Evolutionary conservation across 2,113 vertebrate species (phyloP).

Genomic region (Oryzias celebensis): DNA sequence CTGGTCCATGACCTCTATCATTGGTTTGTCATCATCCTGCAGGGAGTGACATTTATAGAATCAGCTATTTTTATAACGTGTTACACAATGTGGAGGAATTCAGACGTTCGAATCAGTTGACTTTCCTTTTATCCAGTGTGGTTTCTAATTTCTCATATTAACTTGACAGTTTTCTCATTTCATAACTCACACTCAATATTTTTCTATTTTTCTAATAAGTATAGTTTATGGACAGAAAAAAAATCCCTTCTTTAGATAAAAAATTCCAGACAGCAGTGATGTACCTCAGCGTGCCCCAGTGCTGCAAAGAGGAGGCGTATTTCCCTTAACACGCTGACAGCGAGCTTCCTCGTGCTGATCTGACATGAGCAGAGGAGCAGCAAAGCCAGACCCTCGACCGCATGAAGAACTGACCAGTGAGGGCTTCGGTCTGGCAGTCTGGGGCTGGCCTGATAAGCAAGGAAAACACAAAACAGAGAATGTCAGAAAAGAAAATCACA

Average conservation of each 20-base stretch:
- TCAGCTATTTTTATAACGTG: constrained; percentile 47
- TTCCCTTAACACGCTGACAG: constrained; percentile 92
- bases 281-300: constrained; percentile 93
- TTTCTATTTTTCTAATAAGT: neutral
- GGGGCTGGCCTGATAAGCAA: constrained; percentile 82
- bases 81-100: constrained; percentile 33
- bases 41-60: constrained; percentile 44
- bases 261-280: constrained; percentile 30
- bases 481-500: neutral
- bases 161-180: too few species aligned
- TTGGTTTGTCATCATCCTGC: constrained; percentile 96
- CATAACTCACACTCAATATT: neutral
- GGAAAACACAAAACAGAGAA: constrained; percentile 7
- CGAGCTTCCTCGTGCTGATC: constrained; percentile 92
- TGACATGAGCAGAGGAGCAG: constrained; percentile 96
- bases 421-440: constrained; percentile 83
- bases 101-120: constrained; percentile 13
- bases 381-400: constrained; percentile 92
- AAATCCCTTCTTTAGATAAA: too few species aligned
- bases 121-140: constrained; percentile 2
- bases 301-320: constrained; percentile 90
- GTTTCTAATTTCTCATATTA: too few species aligned
- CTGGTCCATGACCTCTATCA: constrained; percentile 99
- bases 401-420: constrained; percentile 91
- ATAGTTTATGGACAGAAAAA: too few species aligned